These are phyloP conservation scores for Gari tellinella DNA, from an alignment of 2,888 invertebrate species.

Conservation along the genomic window DNA sequence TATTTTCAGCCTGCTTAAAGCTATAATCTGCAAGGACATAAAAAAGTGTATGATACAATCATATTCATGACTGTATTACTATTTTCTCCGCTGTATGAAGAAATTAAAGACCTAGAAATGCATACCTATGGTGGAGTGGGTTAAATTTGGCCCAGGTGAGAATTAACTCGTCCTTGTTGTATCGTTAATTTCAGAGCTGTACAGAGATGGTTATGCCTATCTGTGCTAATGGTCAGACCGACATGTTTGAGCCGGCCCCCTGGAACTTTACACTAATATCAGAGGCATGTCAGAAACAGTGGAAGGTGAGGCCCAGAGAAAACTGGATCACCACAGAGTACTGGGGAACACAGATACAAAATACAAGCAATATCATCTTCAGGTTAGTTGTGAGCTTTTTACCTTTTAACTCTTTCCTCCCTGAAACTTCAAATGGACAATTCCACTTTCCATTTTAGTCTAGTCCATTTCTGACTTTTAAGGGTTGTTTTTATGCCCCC, in stretches of 20 bases:
- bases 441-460: too few species aligned
- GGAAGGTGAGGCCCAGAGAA: slow-evolving; percentile 89
- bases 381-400: slow-evolving; percentile 83
- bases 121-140: neutral
- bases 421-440: too few species aligned
- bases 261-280: slow-evolving; percentile 89
- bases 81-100: too few species aligned
- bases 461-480: too few species aligned
- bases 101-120: too few species aligned
- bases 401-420: too few species aligned
- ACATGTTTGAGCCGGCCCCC: slow-evolving; percentile 92
- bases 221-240: slow-evolving; percentile 90
- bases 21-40: too few species aligned
- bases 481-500: too few species aligned
- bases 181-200: slow-evolving; percentile 90
- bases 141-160: neutral
- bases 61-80: too few species aligned
- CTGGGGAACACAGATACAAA: slow-evolving; percentile 90
- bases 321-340: slow-evolving; percentile 90
- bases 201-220: slow-evolving; percentile 99
- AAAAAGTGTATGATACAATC: too few species aligned
- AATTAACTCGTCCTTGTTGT: neutral
- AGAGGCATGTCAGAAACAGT: slow-evolving; percentile 89
- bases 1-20: too few species aligned
- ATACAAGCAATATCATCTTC: slow-evolving; percentile 88